phyloP scores from a whole-genome alignment of 2,113 vertebrate genomes.

The Nannobrachium achirus region DNA sequence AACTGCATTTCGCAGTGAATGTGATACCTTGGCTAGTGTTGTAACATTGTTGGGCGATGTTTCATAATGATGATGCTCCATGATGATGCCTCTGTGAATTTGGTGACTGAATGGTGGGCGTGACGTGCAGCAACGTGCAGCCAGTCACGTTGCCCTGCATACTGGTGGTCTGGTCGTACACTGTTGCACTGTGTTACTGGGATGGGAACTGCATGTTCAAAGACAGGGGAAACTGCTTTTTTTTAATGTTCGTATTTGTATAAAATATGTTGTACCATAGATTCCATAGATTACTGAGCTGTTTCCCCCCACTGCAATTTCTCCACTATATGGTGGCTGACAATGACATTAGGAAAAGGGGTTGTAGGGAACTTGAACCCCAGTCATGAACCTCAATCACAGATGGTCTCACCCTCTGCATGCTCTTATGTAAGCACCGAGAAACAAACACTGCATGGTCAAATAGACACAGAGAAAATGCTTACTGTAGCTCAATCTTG shows the following conservation, averaged over 20 bases:
- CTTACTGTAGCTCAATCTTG: neutral
- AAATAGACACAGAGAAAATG: conserved; percentile 1
- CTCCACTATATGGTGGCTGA: conserved; percentile 3
- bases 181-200: neutral
- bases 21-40: too few relatives aligned
- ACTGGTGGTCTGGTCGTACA: neutral
- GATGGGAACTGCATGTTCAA: neutral
- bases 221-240: neutral
- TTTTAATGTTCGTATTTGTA: neutral
- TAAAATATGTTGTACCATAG: neutral
- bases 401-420: neutral
- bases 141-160: conserved; percentile 57
- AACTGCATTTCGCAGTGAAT: neutral
- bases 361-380: conserved; percentile 3
- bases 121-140: conserved; percentile 40
- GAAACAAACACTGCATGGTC: neutral
- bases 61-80: conserved; percentile 23
- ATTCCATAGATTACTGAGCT: conserved; percentile 16
- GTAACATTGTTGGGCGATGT: conserved; percentile 9
- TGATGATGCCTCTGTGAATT: conserved; percentile 7
- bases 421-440: conserved; percentile 11
- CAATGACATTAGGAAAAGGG: conserved; percentile 26
- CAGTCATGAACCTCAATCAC: conserved; percentile 8
- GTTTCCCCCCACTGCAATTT: conserved; percentile 9
- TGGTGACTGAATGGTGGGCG: conserved; percentile 40